phyloP scores from a whole-genome alignment of 2,888 invertebrate species.

The Myopa tessellatipennis region DNA sequence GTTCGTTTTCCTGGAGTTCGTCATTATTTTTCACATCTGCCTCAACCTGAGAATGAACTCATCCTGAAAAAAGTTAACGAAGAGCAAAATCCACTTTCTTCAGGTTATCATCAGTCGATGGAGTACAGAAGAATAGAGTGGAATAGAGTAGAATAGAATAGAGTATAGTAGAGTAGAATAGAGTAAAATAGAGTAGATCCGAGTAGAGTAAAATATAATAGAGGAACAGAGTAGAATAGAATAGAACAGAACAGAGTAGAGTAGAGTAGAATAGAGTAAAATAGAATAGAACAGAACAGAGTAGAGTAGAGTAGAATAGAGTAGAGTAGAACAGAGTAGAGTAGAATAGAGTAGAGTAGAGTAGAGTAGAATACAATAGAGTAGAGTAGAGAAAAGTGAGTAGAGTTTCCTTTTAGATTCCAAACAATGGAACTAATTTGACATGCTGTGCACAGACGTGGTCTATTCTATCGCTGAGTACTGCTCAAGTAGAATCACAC shows the following conservation, averaged over 20 bases:
- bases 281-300: background rate
- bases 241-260: background rate
- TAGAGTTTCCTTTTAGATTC: background rate
- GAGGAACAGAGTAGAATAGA: too few species aligned
- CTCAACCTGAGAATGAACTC: background rate
- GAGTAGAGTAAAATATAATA: background rate
- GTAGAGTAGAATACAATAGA: background rate
- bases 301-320: background rate
- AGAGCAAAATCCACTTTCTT: background rate
- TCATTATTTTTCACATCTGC: background rate
- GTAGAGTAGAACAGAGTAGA: too few species aligned
- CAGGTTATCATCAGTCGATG: background rate
- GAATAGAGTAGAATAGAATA: background rate
- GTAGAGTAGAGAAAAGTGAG: background rate
- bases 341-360: too few species aligned
- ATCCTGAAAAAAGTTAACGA: background rate
- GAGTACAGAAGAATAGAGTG: too few species aligned
- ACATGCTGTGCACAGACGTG: constrained; percentile 24
- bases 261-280: background rate
- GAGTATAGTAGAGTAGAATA: background rate
- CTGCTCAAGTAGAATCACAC: background rate
- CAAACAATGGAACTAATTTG: constrained; percentile 33
- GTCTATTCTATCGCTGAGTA: background rate
- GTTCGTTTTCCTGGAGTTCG: background rate
- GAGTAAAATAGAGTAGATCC: background rate